These are phyloP conservation scores for Hippopotamus amphibius DNA, from an alignment of 2,113 vertebrate genomes.

Conservation along the genomic window DNA sequence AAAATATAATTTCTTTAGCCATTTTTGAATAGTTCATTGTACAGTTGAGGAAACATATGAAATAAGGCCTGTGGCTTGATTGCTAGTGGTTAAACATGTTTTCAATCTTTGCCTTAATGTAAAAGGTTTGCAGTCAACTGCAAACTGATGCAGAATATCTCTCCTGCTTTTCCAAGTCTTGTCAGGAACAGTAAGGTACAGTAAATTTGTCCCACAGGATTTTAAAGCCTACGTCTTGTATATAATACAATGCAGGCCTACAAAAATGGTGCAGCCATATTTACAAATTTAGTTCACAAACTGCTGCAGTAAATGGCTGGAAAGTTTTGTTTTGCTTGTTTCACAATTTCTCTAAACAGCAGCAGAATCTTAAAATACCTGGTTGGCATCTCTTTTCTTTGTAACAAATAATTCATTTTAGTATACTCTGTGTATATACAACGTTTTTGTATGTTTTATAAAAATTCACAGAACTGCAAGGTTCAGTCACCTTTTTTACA, in stretches of 20 bases:
- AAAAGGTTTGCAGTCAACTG: conserved; percentile 92
- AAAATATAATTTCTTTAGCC: conserved; percentile 99
- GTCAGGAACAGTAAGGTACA: conserved; percentile 94
- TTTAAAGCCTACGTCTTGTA: conserved; percentile 93
- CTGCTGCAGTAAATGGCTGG: conserved; percentile 94
- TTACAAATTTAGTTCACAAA: conserved; percentile 95
- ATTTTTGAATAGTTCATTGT: conserved; percentile 98
- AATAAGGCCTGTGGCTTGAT: conserved; percentile 99
- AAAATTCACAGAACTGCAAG: conserved; percentile 92
- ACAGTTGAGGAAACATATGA: conserved; percentile 98
- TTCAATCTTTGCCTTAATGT: conserved; percentile 95
- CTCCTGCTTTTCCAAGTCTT: conserved; percentile 94
- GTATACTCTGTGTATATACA: conserved; percentile 97
- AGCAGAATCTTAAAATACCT: conserved; percentile 97
- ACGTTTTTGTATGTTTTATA: conserved; percentile 91
- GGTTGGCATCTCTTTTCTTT: conserved; percentile 95
- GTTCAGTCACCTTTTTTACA: conserved; percentile 87
- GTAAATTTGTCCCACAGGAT: conserved; percentile 94
- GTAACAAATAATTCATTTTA: conserved; percentile 94
- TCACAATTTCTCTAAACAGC: conserved; percentile 92
- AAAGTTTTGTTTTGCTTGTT: conserved; percentile 86
- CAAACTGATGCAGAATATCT: conserved; percentile 91
- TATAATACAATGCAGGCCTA: conserved; percentile 97
- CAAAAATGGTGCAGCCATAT: conserved; percentile 95
- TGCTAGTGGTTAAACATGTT: conserved; percentile 99